Base-by-base conservation (phyloP, 2,113 vertebrate genomes). In the Argyrosomus japonicus region DNA sequence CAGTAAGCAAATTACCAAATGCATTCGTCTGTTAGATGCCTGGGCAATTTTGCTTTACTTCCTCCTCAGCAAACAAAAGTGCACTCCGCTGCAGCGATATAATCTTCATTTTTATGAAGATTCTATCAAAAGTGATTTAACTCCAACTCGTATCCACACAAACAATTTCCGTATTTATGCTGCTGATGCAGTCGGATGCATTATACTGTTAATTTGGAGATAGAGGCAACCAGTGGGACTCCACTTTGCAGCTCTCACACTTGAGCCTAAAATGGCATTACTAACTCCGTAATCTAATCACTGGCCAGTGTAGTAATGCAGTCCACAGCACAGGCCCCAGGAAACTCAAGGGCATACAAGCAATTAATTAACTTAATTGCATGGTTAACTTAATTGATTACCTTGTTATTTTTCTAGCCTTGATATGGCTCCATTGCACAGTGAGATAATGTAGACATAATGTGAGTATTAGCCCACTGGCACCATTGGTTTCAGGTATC, bases 321-420 rank as follows among this genome's bases (percentile, higher is more conserved):
- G 88, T 86, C 90, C 90, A 84, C 84, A 72, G 87, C 87, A 77
- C 90, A 71, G 88, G 86, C 85, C 81, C 83, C 67, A 21, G 84
- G 90, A 92, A 89, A 90, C 91, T 87, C 91, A 73, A 65, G 90
- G 91, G 92, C 90, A 88, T 93, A 92, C 92, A 90, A 88, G 89
- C 91, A 91, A 94, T 94, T 94, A 91, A 94, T 94, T 94, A 93
- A 89, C 81, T 88, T 93, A 94, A 94, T 93, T 92, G 89, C 92
- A 81, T 82, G 89, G 88, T 92, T 93, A 92, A 84, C 89, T 91
- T 92, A 94, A 94, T 93, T 94, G 91, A 94, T 94, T 93, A 91
- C 89, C 91, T 91, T 91, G 90, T 93, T 93, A 93, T 92, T 92
- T 90, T 89, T 87, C 85, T 79, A 68, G 89, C 85, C 67, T 84